Base-by-base conservation (phyloP, 2,888 invertebrate genomes). In the Athalia circularis region DNA sequence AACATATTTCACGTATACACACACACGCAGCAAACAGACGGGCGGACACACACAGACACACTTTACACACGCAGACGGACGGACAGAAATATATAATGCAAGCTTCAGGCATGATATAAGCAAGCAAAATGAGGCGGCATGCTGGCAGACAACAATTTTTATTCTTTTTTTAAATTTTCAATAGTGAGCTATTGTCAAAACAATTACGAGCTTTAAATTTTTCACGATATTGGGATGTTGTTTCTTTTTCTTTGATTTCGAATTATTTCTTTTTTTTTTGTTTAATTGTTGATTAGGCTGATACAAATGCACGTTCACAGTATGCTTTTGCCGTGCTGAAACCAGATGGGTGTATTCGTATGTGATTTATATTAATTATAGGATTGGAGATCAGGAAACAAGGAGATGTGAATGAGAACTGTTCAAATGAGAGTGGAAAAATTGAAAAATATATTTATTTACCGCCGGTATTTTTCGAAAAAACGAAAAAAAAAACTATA, bases 241-340 rank as follows among this genome's bases (percentile, higher is more conserved):
- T n/a, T n/a, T n/a, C n/a, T n/a, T n/a, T n/a, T n/a, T n/a, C n/a
- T n/a, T n/a, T n/a, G n/a, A n/a, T n/a, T n/a, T n/a, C n/a, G n/a
- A 29, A 29, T 29, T 29, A 2, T 29, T 29, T 29, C 29, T 29
- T 29, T 29, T 29, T 29, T 54, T 2, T 29, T 29, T 29, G 29
- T 29, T 29, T 29, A 29, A 72, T 6, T 72, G 57, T 72, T 72
- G 59, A 47, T 72, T 47, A 59, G 72, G 72, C 72, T 59, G 43
- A 59, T 0, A 54, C 11, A n/a, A 11, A 54, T 72, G 72, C 59
- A 72, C 72, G 72, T 47, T 72, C 72, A 72, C 72, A 72, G 52
- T 47, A 72, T 59, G 57, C 72, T 15, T 72, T 72, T 9, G 72
- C 65, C 59, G 72, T 72, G 72, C 72, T 59, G 29, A 47, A 72